These are phyloP conservation scores for Sphinx pinastri DNA, from an alignment of 2,888 invertebrate species.

Conservation along the genomic window DNA sequence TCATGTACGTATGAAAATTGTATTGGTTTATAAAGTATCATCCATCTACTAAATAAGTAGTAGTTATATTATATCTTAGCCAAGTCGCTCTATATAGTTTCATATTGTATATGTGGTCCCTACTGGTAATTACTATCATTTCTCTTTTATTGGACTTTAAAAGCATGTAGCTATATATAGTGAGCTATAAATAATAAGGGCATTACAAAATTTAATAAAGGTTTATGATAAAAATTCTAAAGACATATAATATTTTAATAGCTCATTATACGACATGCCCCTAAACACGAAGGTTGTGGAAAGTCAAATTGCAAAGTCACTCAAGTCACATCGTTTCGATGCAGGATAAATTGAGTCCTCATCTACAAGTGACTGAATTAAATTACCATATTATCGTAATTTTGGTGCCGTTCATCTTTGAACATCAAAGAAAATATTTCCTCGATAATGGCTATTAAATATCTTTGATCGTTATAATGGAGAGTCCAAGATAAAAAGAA, in stretches of 20 bases:
- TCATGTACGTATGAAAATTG: too few relatives aligned
- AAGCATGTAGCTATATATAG: too few relatives aligned
- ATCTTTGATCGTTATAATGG: neutral
- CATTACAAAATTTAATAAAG: too few relatives aligned
- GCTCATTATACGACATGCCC: neutral
- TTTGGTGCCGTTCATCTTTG: conserved; percentile 31
- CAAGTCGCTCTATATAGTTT: too few relatives aligned
- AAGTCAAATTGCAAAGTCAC: conserved; percentile 51
- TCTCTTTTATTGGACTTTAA: too few relatives aligned
- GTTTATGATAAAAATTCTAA: too few relatives aligned
- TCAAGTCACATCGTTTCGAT: conserved; percentile 44
- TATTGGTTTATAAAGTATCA: too few relatives aligned
- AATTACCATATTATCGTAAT: conserved; percentile 37
- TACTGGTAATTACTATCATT: too few relatives aligned
- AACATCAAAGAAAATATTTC: conserved; percentile 33
- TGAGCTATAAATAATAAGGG: too few relatives aligned
- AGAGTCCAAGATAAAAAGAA: neutral
- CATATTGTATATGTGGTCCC: too few relatives aligned
- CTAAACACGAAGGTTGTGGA: conserved; percentile 35
- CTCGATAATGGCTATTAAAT: conserved; percentile 28
- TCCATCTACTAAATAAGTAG: too few relatives aligned
- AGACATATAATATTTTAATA: neutral
- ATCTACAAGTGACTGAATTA: conserved; percentile 44
- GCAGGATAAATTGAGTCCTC: conserved; percentile 51
- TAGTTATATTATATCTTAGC: too few relatives aligned